phyloP scores from a whole-genome alignment of 2,113 vertebrate genomes.

The Chaenogobius annularis region DNA sequence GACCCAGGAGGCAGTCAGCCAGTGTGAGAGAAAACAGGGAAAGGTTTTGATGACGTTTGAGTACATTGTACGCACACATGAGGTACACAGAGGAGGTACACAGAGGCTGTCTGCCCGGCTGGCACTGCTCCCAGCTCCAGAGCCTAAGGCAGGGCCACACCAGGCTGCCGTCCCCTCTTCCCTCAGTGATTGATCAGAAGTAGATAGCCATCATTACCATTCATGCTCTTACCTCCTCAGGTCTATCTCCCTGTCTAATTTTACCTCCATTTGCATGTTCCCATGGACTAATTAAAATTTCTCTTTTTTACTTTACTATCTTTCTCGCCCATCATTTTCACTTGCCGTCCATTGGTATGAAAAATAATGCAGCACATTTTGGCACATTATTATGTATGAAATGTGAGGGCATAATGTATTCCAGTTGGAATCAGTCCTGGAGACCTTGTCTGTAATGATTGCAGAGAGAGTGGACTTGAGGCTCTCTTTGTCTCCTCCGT shows the following conservation, averaged over 20 bases:
- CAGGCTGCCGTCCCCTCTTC: conserved; percentile 62
- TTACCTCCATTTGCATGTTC: conserved; percentile 71
- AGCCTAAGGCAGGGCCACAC: conserved; percentile 64
- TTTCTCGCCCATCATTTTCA: conserved; percentile 9
- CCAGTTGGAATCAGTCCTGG: conserved; percentile 64
- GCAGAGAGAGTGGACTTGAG: conserved; percentile 35
- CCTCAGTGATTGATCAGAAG: conserved; percentile 73
- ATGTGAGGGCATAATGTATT: conserved; percentile 67
- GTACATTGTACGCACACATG: background rate
- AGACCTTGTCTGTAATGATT: conserved; percentile 54
- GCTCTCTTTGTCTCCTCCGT: background rate
- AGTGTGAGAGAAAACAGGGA: background rate
- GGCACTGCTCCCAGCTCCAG: conserved; percentile 62
- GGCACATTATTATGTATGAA: conserved; percentile 77
- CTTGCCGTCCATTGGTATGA: conserved; percentile 61
- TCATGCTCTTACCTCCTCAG: conserved; percentile 57
- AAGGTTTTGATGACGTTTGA: background rate
- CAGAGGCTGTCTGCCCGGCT: conserved; percentile 48
- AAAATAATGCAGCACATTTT: conserved; percentile 71
- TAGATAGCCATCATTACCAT: conserved; percentile 69
- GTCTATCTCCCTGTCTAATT: conserved; percentile 66
- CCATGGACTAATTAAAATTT: conserved; percentile 71
- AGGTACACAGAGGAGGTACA: conserved; percentile 40
- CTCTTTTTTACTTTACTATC: conserved; percentile 25
- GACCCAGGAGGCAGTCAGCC: background rate